Conservation (phyloP, 2,797 vertebrate genomes). For the Etheostoma nigrum region DNA sequence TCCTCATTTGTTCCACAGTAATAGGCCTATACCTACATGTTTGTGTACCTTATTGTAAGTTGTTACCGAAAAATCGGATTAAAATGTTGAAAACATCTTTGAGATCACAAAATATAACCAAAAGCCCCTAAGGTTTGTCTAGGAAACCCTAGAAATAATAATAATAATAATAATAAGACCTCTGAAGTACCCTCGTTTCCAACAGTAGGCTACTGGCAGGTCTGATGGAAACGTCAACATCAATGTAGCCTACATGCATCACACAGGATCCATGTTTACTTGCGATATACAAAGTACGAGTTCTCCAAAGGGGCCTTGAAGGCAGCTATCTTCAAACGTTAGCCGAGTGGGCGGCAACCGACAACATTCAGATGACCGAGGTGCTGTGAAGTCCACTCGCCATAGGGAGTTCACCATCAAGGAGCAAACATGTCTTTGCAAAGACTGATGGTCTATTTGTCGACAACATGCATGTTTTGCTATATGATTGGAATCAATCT, state of each 20-base stretch:
- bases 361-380: background rate
- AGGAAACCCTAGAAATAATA: no score
- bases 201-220: background rate
- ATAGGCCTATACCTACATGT: no score
- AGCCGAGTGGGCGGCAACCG: slow-evolving; percentile 31
- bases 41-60: no score
- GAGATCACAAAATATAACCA: no score
- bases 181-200: background rate
- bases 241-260: no score
- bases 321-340: slow-evolving; percentile 35
- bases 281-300: slow-evolving; percentile 9
- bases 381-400: no score
- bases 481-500: background rate
- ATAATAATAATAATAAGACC: no score
- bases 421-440: slow-evolving; percentile 58
- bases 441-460: slow-evolving; percentile 57
- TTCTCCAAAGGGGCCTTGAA: slow-evolving; percentile 35
- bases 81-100: no score
- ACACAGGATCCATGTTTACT: background rate
- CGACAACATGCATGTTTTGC: slow-evolving; percentile 20
- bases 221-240: background rate
- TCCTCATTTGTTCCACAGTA: no score
- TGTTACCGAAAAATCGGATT: no score
- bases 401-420: background rate
- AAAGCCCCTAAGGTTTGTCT: no score